Conservation (phyloP, 2,888 invertebrate genomes). For the Zaprionus lineosus region DNA sequence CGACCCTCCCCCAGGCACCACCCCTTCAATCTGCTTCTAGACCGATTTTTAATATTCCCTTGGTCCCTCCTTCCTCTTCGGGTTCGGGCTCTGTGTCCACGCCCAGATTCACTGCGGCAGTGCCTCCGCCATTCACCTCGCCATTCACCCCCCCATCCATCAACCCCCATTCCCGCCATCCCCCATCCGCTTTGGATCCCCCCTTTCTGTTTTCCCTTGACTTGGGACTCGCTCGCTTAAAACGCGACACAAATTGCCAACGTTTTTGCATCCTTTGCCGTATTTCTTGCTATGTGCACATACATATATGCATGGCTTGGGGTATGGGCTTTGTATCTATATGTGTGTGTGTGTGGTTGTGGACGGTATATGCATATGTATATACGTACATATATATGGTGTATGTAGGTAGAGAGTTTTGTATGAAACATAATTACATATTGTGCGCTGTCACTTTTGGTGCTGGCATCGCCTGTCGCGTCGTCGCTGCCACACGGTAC, state of each 20-base stretch:
- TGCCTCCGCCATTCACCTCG: too few species aligned
- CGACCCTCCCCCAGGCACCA: not conserved
- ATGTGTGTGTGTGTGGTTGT: constrained; percentile 2
- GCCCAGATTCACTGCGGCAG: constrained; percentile 44
- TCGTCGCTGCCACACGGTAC: constrained; percentile 39
- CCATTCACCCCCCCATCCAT: too few species aligned
- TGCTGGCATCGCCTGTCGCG: constrained; percentile 46
- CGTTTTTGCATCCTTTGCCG: constrained; percentile 77
- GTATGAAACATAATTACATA: constrained; percentile 76
- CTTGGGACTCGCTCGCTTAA: constrained; percentile 45
- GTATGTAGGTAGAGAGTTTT: constrained; percentile 23
- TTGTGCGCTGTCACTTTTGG: constrained; percentile 79
- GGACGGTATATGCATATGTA: constrained; percentile 7
- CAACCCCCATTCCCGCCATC: too few species aligned
- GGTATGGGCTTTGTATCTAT: not conserved
- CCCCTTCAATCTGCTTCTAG: not conserved
- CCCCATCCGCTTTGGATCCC: too few species aligned
- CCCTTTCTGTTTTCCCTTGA: constrained; percentile 37
- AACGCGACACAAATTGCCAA: constrained; percentile 77
- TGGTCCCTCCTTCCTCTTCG: too few species aligned
- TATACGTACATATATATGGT: constrained; percentile 11
- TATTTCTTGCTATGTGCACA: constrained; percentile 55
- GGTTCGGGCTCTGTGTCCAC: constrained; percentile 28
- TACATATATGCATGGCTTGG: not conserved
- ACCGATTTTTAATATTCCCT: not conserved